phyloP scores from a whole-genome alignment of 1,140 invertebrate species.

The Antheraea mylitta region DNA sequence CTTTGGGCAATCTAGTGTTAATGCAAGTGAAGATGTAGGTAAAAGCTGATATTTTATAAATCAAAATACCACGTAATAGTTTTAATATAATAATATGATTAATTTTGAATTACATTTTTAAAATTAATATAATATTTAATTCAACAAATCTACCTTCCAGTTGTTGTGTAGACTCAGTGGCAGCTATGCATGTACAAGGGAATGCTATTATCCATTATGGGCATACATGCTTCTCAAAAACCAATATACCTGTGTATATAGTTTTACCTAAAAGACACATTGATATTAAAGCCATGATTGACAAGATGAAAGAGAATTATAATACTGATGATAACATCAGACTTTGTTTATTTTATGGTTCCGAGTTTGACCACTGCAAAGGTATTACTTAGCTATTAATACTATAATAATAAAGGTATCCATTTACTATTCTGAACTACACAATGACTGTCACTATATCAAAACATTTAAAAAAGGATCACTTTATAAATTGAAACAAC shows the following conservation, averaged over 20 bases:
- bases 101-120: background rate
- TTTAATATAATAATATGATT: background rate
- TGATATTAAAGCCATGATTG: slow-evolving; percentile 66
- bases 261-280: slow-evolving; percentile 82
- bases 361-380: slow-evolving; percentile 83
- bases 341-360: slow-evolving; percentile 87
- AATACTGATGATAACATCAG: slow-evolving; percentile 55
- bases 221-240: slow-evolving; percentile 89
- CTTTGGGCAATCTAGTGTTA: no score
- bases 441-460: no score
- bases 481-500: no score
- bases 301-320: slow-evolving; percentile 40
- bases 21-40: no score
- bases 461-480: no score
- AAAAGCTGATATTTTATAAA: no score
- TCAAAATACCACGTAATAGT: no score
- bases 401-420: no score
- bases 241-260: slow-evolving; percentile 86
- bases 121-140: background rate
- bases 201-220: slow-evolving; percentile 96
- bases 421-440: no score
- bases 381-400: slow-evolving; percentile 64
- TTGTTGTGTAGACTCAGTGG: slow-evolving; percentile 96
- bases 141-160: slow-evolving; percentile 58
- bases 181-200: slow-evolving; percentile 90